Evolutionary conservation across 35 echinoderm and acorn worm genomes (phyloP).

Genomic region (Amphiura filiformis): DNA sequence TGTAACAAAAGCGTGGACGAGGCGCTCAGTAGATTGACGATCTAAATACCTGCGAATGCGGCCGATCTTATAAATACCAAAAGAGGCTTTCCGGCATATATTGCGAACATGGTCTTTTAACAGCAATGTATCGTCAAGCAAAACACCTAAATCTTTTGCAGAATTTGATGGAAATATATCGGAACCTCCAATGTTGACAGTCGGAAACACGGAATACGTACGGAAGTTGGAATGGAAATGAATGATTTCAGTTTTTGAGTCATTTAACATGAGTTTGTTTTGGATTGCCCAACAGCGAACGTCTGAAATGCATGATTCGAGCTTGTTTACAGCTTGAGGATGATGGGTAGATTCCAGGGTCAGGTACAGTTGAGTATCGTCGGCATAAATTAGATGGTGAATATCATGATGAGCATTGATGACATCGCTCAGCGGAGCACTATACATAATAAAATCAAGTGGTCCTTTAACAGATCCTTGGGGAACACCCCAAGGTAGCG

Average conservation of each 20-base stretch:
- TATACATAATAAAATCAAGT: conserved; percentile 16
- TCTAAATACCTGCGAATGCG: not conserved
- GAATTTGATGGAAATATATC: not conserved
- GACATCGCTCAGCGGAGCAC: not conserved
- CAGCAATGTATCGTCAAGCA: not conserved
- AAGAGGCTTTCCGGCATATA: conserved; percentile 4
- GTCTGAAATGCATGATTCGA: conserved; percentile 12
- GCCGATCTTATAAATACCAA: conserved; percentile 17
- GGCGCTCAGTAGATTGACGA: not conserved
- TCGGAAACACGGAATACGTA: not conserved
- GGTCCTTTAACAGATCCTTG: conserved; percentile 26
- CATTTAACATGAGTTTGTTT: conserved; percentile 27
- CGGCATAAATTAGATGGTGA: conserved; percentile 10
- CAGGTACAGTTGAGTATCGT: conserved; percentile 15
- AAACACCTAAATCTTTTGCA: not conserved
- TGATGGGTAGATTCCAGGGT: not conserved
- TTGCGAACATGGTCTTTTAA: not conserved
- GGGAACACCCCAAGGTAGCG: conserved; percentile 7
- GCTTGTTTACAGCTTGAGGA: not conserved
- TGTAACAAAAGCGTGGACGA: not conserved
- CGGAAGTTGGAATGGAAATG: not conserved
- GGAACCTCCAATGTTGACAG: not conserved
- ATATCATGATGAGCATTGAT: conserved; percentile 12
- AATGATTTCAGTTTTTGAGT: conserved; percentile 10
- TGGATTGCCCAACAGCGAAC: conserved; percentile 4